Percentiles rank a stretch among this genome's conserved stretches.
Conservation (phyloP, 2,797 vertebrate genomes). For the Acipenser ruthenus region DNA sequence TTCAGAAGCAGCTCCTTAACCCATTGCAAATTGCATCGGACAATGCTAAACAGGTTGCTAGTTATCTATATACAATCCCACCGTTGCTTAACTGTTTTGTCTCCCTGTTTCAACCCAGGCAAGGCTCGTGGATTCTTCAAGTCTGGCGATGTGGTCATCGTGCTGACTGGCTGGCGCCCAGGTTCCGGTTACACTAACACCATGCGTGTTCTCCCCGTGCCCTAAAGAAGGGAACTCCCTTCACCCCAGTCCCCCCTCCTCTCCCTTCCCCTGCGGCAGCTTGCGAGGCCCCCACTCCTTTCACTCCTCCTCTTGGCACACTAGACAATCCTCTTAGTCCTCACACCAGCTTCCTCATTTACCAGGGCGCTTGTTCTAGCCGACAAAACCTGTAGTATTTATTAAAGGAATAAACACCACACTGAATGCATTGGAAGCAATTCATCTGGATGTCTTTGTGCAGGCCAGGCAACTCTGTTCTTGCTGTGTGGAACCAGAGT, state of each 20-base stretch:
- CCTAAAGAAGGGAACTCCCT: slow-evolving; percentile 52
- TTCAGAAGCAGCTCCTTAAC: too few species aligned
- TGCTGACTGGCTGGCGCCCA: slow-evolving; percentile 91
- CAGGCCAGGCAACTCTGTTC: too few species aligned
- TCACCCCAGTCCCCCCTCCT: slow-evolving; percentile 14
- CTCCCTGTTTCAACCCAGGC: slow-evolving; percentile 49
- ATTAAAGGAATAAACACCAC: background rate
- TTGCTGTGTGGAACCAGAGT: too few species aligned
- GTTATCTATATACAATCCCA: too few species aligned
- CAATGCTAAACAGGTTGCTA: too few species aligned
- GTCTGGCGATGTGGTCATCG: slow-evolving; percentile 77
- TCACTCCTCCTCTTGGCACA: slow-evolving; percentile 19
- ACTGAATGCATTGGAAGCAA: too few species aligned
- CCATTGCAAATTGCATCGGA: too few species aligned
- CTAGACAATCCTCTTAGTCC: slow-evolving; percentile 29
- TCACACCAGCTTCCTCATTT: slow-evolving; percentile 22
- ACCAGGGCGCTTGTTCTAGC: slow-evolving; percentile 13
- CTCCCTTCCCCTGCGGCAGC: slow-evolving; percentile 19
- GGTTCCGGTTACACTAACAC: slow-evolving; percentile 96
- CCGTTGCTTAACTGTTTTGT: slow-evolving; percentile 8
- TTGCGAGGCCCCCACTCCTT: slow-evolving; percentile 11
- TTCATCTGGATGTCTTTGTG: too few species aligned
- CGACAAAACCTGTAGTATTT: slow-evolving; percentile 35
- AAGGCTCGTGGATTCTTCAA: slow-evolving; percentile 91
- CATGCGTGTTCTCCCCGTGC: slow-evolving; percentile 90